These are phyloP conservation scores for Megaustenia siamemsis DNA, from an alignment of 2,888 invertebrate genomes.

Conservation along the genomic window DNA sequence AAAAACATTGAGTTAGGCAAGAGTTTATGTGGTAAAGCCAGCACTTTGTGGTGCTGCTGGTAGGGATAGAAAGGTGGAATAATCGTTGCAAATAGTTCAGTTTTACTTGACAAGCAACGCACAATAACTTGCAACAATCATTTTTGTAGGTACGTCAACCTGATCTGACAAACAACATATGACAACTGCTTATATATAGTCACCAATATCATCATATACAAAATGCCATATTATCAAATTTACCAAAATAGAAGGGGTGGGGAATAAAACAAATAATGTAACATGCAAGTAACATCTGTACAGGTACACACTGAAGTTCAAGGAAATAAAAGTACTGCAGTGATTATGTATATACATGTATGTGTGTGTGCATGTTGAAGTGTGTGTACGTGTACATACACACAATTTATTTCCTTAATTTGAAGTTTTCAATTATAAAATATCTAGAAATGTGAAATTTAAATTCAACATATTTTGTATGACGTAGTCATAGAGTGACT, in stretches of 20 bases:
- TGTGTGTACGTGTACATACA: too few species aligned
- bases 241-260: not conserved
- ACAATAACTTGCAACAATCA: not conserved
- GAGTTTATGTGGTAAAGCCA: too few species aligned
- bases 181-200: not conserved
- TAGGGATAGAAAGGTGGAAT: too few species aligned
- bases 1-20: too few species aligned
- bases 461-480: too few species aligned
- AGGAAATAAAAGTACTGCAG: not conserved
- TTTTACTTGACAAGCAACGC: too few species aligned
- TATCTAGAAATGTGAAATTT: too few species aligned
- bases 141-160: not conserved
- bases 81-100: too few species aligned
- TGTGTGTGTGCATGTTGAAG: not conserved
- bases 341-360: not conserved
- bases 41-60: too few species aligned
- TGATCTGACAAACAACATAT: not conserved
- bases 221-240: conserved; percentile 9
- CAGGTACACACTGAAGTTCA: not conserved
- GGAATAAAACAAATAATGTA: not conserved
- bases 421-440: too few species aligned
- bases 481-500: too few species aligned
- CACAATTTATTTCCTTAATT: too few species aligned
- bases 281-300: not conserved
- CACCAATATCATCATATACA: not conserved